Evolutionary conservation across 2,797 vertebrate genomes (phyloP).

Genomic region (Thripadectes ignobilis): DNA sequence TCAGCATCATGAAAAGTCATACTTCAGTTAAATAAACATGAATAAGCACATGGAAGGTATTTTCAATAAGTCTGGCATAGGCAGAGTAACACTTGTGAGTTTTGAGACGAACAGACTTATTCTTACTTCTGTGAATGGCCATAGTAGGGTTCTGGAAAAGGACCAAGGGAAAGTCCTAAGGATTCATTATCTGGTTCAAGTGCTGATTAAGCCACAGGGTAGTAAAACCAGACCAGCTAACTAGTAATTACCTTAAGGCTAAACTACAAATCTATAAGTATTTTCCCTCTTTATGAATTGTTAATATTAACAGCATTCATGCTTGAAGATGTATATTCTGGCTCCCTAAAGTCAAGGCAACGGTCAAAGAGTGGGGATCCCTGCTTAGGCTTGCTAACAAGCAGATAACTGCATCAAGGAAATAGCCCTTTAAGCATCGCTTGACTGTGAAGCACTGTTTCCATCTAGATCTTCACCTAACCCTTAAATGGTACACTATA

Average conservation of each 20-base stretch:
- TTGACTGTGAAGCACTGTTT: neutral
- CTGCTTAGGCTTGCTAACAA: accelerated
- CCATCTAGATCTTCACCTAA: neutral
- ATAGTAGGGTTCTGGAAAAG: neutral
- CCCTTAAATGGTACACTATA: neutral
- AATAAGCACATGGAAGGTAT: neutral
- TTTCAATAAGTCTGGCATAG: neutral
- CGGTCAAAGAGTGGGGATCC: neutral
- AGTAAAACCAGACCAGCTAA: neutral
- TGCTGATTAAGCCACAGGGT: neutral
- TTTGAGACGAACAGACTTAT: neutral
- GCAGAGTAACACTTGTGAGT: neutral
- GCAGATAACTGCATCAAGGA: neutral
- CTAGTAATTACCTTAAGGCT: neutral
- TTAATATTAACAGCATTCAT: neutral
- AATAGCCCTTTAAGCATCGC: neutral
- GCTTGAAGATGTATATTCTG: neutral
- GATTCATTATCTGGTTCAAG: neutral
- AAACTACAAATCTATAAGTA: neutral
- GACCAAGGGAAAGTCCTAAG: neutral
- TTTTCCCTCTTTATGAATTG: neutral
- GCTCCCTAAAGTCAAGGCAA: neutral
- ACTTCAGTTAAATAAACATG: neutral
- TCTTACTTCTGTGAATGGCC: neutral
- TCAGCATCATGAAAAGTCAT: neutral